Evolutionary conservation across 1,140 invertebrate species (phyloP), one percentile per base, ranked within the genome.

Genomic region (Trachymyrmex cornetzi): DNA sequence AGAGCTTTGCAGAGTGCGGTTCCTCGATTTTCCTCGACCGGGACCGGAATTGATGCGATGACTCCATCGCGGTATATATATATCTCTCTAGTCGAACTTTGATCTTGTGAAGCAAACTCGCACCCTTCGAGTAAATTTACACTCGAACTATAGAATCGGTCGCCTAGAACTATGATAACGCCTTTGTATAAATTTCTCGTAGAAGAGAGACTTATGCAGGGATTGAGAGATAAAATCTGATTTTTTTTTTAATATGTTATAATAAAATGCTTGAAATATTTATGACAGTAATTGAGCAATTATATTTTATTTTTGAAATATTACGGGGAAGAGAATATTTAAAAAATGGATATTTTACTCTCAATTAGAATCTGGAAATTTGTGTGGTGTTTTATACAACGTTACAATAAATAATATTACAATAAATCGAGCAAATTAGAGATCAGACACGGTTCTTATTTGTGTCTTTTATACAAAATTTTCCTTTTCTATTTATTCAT

Each of bases 101-200:
- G 77, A 79, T 79, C 66, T 81, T 14, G 34, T 9, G 48, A 38
- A 30, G 63, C 61, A 59, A 30, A 67, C 77, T 50, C 19, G 7
- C 34, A 61, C 12, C 44, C 19, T 48, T 69, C 5, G 16, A 38
- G n/a, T 6, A 27, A 80, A 69, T 69, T 81, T 81, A 81, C 30
- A 16, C 30, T 55, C 4, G 16, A 38, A 16, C n/a, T 53, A 38
- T 38, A 63, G 3, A 80, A 38, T 55, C 48, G 30, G 30, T n/a
- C 63, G 30, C 0, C 48, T 53, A 30, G 48, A 80, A 80, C 22
- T 44, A 3, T 44, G 77, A 81, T 81, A 81, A 38, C 77, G 64
- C 2, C 27, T 12, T 44, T 30, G 5, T 57, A 44, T 63, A 55
- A 34, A 55, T 38, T 57, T 71, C 19, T 16, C 2, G 44, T 5